Conservation (phyloP, 1,140 invertebrate genomes). For the Mycetomoellerius zeteki region DNA sequence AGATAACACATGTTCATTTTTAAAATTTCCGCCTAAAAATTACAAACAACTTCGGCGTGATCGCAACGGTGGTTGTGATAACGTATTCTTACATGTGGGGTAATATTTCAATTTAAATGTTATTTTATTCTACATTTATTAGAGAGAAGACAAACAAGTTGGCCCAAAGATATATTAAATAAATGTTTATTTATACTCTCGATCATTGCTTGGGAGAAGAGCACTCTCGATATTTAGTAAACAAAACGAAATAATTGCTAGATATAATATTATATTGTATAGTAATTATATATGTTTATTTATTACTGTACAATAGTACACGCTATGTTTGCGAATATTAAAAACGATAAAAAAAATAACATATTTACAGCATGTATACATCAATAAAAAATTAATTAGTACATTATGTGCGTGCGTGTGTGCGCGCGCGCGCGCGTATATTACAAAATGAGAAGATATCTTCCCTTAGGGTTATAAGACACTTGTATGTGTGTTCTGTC, state of each 20-base stretch:
- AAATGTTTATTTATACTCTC: constrained; percentile 37
- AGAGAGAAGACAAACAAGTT: background rate
- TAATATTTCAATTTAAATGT: background rate
- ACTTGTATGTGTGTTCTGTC: background rate
- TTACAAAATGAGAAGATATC: constrained; percentile 29
- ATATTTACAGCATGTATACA: constrained; percentile 48
- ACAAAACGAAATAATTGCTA: constrained; percentile 26
- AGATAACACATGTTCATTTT: too few species aligned
- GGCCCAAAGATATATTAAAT: background rate
- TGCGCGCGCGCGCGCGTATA: background rate
- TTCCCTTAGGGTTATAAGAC: background rate
- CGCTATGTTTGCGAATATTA: background rate
- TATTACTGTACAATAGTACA: constrained; percentile 35
- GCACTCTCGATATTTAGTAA: constrained; percentile 3
- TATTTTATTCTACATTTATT: background rate
- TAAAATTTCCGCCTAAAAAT: too few species aligned
- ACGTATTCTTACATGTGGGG: background rate
- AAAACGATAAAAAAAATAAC: constrained; percentile 27
- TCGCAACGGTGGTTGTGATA: background rate
- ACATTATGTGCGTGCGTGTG: too few species aligned
- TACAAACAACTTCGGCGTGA: too few species aligned
- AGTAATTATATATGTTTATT: constrained; percentile 37
- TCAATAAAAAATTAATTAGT: background rate
- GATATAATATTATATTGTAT: background rate
- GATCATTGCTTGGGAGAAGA: too few species aligned